These are phyloP conservation scores for Homalodisca vitripennis DNA, from an alignment of 1,140 invertebrate genomes.

Conservation along the genomic window DNA sequence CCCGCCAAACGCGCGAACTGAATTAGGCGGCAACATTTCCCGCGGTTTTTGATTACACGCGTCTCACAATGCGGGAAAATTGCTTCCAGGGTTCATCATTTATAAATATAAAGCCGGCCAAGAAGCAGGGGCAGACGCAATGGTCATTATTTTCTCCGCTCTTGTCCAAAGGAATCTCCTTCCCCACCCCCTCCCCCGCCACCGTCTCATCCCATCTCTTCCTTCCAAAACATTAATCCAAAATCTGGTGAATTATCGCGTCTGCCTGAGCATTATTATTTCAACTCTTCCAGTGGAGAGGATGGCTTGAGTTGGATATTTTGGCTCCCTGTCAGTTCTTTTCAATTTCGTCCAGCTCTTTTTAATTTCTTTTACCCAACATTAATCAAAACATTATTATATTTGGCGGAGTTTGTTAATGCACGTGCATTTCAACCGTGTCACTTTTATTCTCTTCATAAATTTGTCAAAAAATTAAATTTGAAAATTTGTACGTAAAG, in stretches of 20 bases:
- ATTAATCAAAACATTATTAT: too few species aligned
- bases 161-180: conserved; percentile 25
- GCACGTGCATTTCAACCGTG: too few species aligned
- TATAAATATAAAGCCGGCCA: conserved; percentile 29
- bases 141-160: conserved; percentile 32
- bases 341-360: neutral
- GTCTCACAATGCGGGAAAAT: conserved; percentile 29
- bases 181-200: neutral
- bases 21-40: conserved; percentile 13
- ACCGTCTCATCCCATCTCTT: neutral
- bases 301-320: neutral
- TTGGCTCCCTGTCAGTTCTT: neutral
- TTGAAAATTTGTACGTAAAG: too few species aligned
- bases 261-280: conserved; percentile 29
- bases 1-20: neutral
- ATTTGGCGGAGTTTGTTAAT: too few species aligned
- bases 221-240: conserved; percentile 33
- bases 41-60: conserved; percentile 28
- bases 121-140: neutral
- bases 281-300: neutral
- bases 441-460: too few species aligned
- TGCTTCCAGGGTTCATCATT: conserved; percentile 29
- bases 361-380: too few species aligned
- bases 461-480: too few species aligned
- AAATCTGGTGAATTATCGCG: conserved; percentile 33